A percentile compares a stretch with the other conserved stretches of the same genome.
Evolutionary conservation across 2,888 invertebrate species (phyloP).

Genomic region (Slavum lentiscoides): DNA sequence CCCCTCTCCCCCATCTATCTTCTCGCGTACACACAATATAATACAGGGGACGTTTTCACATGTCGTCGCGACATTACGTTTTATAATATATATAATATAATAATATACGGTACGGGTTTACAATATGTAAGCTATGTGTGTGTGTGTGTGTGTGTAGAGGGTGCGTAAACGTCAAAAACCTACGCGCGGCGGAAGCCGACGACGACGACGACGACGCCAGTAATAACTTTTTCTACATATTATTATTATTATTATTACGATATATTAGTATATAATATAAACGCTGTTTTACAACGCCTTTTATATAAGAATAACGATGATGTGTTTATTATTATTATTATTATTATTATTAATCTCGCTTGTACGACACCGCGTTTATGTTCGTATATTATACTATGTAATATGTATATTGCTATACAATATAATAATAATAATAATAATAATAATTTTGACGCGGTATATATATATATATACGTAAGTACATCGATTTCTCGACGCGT

Average conservation of each 20-base stretch:
- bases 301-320: conserved; percentile 22
- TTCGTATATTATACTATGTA: neutral
- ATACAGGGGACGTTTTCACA: conserved; percentile 46
- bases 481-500: neutral
- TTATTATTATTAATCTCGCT: conserved; percentile 45
- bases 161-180: conserved; percentile 26
- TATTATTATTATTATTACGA: neutral
- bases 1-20: neutral
- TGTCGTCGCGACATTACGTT: conserved; percentile 24
- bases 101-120: neutral
- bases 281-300: conserved; percentile 34
- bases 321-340: conserved; percentile 50
- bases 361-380: neutral
- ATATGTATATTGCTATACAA: neutral
- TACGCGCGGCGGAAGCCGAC: conserved; percentile 26
- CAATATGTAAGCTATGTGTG: neutral
- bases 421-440: neutral
- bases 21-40: no score
- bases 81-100: neutral
- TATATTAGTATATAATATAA: no score
- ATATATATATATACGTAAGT: no score
- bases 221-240: conserved; percentile 33
- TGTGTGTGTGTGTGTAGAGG: neutral
- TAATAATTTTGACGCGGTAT: no score
- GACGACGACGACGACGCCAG: neutral